Evolutionary conservation across 2,888 invertebrate species (phyloP).

Genomic region (Laspeyria flexula): DNA sequence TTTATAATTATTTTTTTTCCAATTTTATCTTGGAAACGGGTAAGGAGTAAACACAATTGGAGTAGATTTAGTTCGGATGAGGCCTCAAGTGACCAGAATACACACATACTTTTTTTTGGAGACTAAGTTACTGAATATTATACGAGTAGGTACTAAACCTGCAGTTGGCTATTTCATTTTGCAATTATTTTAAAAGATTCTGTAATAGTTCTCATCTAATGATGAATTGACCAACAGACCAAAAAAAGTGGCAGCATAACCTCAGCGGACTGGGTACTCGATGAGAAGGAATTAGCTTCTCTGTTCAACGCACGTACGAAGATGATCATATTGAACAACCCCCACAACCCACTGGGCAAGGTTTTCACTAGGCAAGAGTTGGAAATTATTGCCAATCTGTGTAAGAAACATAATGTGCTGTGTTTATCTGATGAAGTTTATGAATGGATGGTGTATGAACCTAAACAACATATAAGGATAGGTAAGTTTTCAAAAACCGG

Average conservation of each 20-base stretch:
- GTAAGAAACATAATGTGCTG: slow-evolving; percentile 96
- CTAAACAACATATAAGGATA: slow-evolving; percentile 94
- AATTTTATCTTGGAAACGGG: no score
- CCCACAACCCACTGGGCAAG: slow-evolving; percentile 99
- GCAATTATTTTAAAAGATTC: no score
- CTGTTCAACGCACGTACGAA: slow-evolving; percentile 96
- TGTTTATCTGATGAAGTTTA: slow-evolving; percentile 99
- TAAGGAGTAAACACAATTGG: no score
- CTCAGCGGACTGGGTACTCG: slow-evolving; percentile 96
- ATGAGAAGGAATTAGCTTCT: slow-evolving; percentile 91
- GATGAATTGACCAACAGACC: slow-evolving; percentile 13
- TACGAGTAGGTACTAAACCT: no score
- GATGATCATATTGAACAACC: slow-evolving; percentile 98
- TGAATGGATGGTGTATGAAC: slow-evolving; percentile 97
- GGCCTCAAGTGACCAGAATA: no score
- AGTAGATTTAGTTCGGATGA: no score
- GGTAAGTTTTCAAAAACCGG: slow-evolving; percentile 83
- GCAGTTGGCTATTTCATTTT: no score
- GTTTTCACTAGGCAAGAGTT: slow-evolving; percentile 90
- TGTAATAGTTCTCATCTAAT: no score
- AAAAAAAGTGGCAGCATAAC: slow-evolving; percentile 75
- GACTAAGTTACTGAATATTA: no score
- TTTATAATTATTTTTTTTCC: no score
- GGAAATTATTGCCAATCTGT: slow-evolving; percentile 92
- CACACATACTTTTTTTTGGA: no score